A percentile compares a stretch with the other conserved stretches of the same genome.
Conservation (phyloP, 2,113 vertebrate genomes). For the Cygnus atratus region DNA sequence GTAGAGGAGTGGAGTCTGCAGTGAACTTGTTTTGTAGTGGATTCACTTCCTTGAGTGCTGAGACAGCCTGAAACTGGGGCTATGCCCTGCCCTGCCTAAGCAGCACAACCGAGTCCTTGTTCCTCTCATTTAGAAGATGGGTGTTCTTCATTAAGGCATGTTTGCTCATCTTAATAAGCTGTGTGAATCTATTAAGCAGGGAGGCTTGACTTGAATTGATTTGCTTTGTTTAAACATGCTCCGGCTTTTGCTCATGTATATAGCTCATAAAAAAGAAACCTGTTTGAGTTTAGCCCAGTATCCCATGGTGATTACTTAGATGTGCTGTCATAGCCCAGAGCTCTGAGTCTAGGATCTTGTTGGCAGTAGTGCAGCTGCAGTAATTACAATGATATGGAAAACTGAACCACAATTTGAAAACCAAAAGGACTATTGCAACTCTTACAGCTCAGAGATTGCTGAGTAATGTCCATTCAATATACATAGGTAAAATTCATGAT, state of each 20-base stretch:
- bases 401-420: slow-evolving; percentile 48
- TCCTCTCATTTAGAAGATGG: slow-evolving; percentile 38
- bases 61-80: neutral
- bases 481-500: neutral
- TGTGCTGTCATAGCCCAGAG: slow-evolving; percentile 47
- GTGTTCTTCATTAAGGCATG: slow-evolving; percentile 61
- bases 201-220: slow-evolving; percentile 52
- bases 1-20: neutral
- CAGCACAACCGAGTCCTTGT: neutral
- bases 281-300: slow-evolving; percentile 52
- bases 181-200: slow-evolving; percentile 44
- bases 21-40: neutral
- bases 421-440: slow-evolving; percentile 10
- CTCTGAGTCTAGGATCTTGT: slow-evolving; percentile 46
- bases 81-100: neutral
- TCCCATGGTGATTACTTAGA: slow-evolving; percentile 49
- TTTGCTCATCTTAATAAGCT: slow-evolving; percentile 58
- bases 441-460: neutral
- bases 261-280: slow-evolving; percentile 59
- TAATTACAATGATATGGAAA: slow-evolving; percentile 57
- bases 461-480: slow-evolving; percentile 22
- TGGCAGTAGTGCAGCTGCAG: slow-evolving; percentile 24
- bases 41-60: neutral
- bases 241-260: slow-evolving; percentile 55
- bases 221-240: slow-evolving; percentile 70